Base-by-base conservation (phyloP, 1,140 invertebrate species). In the Leptinotarsa defecta region DNA sequence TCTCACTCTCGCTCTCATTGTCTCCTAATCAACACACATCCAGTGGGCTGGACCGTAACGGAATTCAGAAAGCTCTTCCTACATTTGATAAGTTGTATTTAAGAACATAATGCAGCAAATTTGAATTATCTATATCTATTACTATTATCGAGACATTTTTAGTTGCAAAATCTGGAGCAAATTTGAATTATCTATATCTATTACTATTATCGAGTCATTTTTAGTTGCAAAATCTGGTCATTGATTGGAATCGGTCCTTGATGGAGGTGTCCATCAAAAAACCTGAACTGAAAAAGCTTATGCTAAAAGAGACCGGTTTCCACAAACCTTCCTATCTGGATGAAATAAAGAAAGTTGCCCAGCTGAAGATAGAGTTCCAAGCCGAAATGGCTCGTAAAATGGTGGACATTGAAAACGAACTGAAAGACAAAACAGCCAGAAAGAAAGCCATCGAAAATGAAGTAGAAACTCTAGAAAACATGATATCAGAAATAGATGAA, bases 271-370 rank as follows among this genome's bases (percentile, higher is more conserved):
- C 62, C 34, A 57, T 76, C 3, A 57, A 49, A n/a, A 67, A 72
- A 68, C 69, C 75, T 2, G 15, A 76, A n/a, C 48, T 76, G 13
- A 76, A 76, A 19, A 48, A 65, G n/a, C 69, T 76, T 1, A 8
- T 57, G n/a, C 57, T 76, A 48, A 67, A 61, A 24, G 75, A 73
- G 3, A 73, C 62, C 1, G 70, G 71, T 27, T 76, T 76, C 27
- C 61, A 57, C n/a, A 52, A 52, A 5, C 17, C 27, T 13, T 43
- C 48, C 3, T 76, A 73, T 48, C 49, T 49, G 19, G n/a, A 73
- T 13, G 75, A 72, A 62, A 34, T 72, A 15, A 15, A 61, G n/a
- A 52, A 72, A 27, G 57, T 72, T 15, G n/a, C 52, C 11, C 15
- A 62, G 22, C 20, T 22, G 27, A 72, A 72, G 24, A 8, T n/a